Percentiles rank a stretch among this genome's conserved stretches.
These are phyloP conservation scores for Gerris buenoi DNA, from an alignment of 1,140 invertebrate genomes.

Conservation along the genomic window DNA sequence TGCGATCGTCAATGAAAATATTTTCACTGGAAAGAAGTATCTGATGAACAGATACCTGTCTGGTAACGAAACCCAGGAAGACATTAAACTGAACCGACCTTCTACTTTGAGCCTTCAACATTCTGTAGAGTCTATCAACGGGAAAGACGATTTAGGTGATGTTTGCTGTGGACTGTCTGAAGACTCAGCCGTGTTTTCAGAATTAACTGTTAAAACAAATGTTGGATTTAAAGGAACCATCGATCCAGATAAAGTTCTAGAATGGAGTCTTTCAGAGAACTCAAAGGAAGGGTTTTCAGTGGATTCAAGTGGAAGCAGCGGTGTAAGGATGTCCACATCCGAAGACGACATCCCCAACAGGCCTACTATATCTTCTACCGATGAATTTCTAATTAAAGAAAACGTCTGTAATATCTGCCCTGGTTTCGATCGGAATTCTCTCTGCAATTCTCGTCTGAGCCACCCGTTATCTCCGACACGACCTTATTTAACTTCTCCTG, in stretches of 20 bases:
- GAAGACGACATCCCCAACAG: background rate
- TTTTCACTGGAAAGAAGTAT: background rate
- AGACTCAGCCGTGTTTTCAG: background rate
- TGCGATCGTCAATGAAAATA: background rate
- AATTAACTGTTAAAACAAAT: too few species aligned
- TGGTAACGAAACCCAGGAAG: background rate
- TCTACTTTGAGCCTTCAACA: too few species aligned
- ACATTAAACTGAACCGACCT: too few species aligned
- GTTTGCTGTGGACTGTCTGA: background rate
- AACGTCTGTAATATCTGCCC: background rate
- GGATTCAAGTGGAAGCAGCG: background rate
- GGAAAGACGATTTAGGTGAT: too few species aligned
- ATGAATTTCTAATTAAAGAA: background rate
- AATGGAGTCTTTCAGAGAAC: background rate
- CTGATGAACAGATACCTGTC: background rate
- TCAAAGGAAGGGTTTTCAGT: background rate
- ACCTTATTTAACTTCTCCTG: too few species aligned
- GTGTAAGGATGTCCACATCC: background rate
- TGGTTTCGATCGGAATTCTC: background rate
- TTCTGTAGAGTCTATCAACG: too few species aligned
- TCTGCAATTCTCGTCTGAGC: background rate
- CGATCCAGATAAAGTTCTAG: background rate
- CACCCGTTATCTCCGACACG: too few species aligned
- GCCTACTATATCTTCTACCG: background rate
- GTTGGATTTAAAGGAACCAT: background rate